phyloP scores from a whole-genome alignment of 2,797 vertebrate species.

The Acanthurus tractus region DNA sequence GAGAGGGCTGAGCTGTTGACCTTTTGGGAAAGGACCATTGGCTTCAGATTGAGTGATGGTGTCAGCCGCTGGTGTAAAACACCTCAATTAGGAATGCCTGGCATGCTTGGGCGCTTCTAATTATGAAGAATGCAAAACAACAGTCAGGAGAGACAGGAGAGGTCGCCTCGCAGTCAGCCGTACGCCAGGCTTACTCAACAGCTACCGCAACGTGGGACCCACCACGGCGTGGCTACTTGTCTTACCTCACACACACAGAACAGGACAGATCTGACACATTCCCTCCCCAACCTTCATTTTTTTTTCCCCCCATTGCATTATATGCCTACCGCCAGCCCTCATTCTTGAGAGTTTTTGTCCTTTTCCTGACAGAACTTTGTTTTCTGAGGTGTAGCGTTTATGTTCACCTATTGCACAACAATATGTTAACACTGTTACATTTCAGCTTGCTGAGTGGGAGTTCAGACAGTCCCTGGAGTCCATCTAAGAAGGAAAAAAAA shows the following conservation, averaged over 20 bases:
- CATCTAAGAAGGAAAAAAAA: slow-evolving; percentile 26
- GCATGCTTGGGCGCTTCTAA: slow-evolving; percentile 80
- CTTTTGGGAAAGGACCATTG: slow-evolving; percentile 80
- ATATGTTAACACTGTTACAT: slow-evolving; percentile 10
- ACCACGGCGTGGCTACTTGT: slow-evolving; percentile 55
- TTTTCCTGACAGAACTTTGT: slow-evolving; percentile 22
- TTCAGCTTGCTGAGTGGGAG: slow-evolving; percentile 50
- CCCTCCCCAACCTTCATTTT: slow-evolving; percentile 14
- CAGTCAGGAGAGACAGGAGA: slow-evolving; percentile 64
- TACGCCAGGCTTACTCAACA: slow-evolving; percentile 41
- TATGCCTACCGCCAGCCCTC: slow-evolving; percentile 7
- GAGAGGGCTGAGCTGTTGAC: slow-evolving; percentile 70
- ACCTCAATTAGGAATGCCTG: slow-evolving; percentile 81
- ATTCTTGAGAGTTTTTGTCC: slow-evolving; percentile 13
- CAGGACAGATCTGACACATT: slow-evolving; percentile 35
- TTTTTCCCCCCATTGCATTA: not conserved
- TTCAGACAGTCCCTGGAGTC: slow-evolving; percentile 59
- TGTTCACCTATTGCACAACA: not conserved
- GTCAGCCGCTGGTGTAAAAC: slow-evolving; percentile 81
- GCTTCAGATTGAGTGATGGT: slow-evolving; percentile 80
- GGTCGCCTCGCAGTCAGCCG: slow-evolving; percentile 56
- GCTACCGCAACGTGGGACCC: slow-evolving; percentile 56
- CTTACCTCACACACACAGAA: slow-evolving; percentile 43
- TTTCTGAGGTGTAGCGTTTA: slow-evolving; percentile 28
- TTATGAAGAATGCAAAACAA: slow-evolving; percentile 86